Evolutionary conservation across 1,140 invertebrate species (phyloP).

Genomic region (Calephelis virginiensis): DNA sequence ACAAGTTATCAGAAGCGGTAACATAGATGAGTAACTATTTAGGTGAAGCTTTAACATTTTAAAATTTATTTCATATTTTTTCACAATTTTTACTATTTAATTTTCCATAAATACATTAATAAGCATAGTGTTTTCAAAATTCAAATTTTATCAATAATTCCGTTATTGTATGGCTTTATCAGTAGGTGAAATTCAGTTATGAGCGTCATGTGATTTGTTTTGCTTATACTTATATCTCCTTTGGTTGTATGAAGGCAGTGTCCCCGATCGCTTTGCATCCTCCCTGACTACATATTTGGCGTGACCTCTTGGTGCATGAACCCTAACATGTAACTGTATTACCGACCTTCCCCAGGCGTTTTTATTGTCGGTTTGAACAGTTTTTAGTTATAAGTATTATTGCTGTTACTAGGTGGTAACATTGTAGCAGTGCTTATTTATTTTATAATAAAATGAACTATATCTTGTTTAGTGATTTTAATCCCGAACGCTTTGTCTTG

Average conservation of each 20-base stretch:
- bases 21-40: slow-evolving; percentile 37
- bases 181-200: slow-evolving; percentile 24
- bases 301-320: slow-evolving; percentile 77
- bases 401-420: slow-evolving; percentile 44
- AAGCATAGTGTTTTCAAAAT: slow-evolving; percentile 34
- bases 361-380: slow-evolving; percentile 29
- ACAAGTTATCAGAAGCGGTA: slow-evolving; percentile 38
- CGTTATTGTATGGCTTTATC: too few relatives aligned
- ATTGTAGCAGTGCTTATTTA: slow-evolving; percentile 64
- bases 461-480: slow-evolving; percentile 36
- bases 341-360: not conserved
- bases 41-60: slow-evolving; percentile 51
- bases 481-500: slow-evolving; percentile 66
- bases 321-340: slow-evolving; percentile 43
- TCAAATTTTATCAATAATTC: slow-evolving; percentile 18
- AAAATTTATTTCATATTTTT: slow-evolving; percentile 26
- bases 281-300: slow-evolving; percentile 72
- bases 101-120: not conserved
- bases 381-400: slow-evolving; percentile 48
- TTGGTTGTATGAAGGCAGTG: slow-evolving; percentile 76
- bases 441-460: slow-evolving; percentile 40
- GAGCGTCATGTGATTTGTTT: slow-evolving; percentile 57
- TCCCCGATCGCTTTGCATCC: slow-evolving; percentile 77
- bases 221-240: slow-evolving; percentile 65
- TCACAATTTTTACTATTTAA: not conserved